A percentile compares a stretch with the other conserved stretches of the same genome.
These are phyloP conservation scores for Tinea pellionella DNA, from an alignment of 2,888 invertebrate species.

Conservation along the genomic window DNA sequence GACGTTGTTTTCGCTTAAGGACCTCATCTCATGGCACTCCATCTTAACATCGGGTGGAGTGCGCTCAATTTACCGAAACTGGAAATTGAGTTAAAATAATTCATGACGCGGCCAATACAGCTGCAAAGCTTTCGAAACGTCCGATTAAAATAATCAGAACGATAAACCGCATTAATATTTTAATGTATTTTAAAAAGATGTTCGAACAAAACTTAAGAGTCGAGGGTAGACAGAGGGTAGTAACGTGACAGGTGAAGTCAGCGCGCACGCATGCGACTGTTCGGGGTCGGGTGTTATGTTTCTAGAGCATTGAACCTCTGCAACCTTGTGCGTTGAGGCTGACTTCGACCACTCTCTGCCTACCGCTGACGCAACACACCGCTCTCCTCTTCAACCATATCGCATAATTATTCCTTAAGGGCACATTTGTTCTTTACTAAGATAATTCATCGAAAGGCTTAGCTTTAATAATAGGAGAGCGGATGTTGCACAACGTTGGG, in stretches of 20 bases:
- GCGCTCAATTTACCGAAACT: too few species aligned
- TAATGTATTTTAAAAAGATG: too few species aligned
- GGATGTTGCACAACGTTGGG: conserved; percentile 34
- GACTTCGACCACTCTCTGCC: conserved; percentile 60
- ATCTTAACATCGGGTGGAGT: too few species aligned
- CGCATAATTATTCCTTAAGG: conserved; percentile 63
- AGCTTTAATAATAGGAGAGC: conserved; percentile 47
- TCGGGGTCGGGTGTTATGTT: conserved; percentile 63
- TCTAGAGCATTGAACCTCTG: conserved; percentile 69
- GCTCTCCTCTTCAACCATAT: conserved; percentile 47
- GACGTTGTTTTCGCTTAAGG: too few species aligned
- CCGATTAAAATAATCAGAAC: too few species aligned
- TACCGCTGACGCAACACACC: conserved; percentile 28
- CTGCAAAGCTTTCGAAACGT: too few species aligned
- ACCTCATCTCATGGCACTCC: too few species aligned
- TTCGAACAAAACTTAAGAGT: neutral
- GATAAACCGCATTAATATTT: too few species aligned
- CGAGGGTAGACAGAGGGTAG: neutral
- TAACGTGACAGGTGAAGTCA: neutral
- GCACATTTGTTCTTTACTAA: conserved; percentile 50
- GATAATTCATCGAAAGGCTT: conserved; percentile 36
- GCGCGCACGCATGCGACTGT: conserved; percentile 21
- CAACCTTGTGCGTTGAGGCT: conserved; percentile 67
- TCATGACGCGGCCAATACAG: too few species aligned
- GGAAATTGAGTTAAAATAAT: too few species aligned